Base-by-base conservation (phyloP, 2,888 invertebrate species). In the Geophilus truncorum region DNA sequence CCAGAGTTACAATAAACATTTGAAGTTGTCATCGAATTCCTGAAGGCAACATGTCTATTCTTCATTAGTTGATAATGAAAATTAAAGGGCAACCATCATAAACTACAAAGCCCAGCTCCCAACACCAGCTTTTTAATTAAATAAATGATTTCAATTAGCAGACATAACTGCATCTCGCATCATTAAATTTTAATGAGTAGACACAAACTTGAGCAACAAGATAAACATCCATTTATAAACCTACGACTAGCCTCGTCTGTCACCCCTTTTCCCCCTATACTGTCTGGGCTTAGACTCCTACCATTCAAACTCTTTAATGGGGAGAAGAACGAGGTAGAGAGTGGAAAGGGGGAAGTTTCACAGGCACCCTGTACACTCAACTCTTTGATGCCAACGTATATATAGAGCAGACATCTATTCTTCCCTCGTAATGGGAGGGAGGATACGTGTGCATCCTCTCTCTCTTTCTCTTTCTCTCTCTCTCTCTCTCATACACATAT, bases 171-270 rank as follows among this genome's bases (percentile, higher is more conserved):
- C 57, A 62, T 62, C 57, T 62, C 57, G 57, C 57, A 62, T 62
- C 57, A 62, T 62, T 62, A 62, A 62, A 62, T 62, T 62, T 62
- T 62, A 62, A 62, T 62, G 57, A 62, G 57, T 62, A 62, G 57
- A 62, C 57, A 62, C 57, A 62, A 62, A 62, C 57, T 62, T 62
- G 57, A 62, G 57, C 57, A 62, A 62, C 57, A 21, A 62, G 57
- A 62, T 62, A 62, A 62, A 62, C 57, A 62, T 62, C 57, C 57
- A 62, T 62, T 23, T 62, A 62, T 62, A 62, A 62, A 62, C 21
- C 57, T 62, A 62, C 57, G 21, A 62, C 57, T 62, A 62, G 57
- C 57, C 57, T 62, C 57, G 57, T 62, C 57, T 62, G 57, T 62
- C 57, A 62, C 57, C 57, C 57, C 57, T 62, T 62, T 62, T 62